Base-by-base conservation (phyloP, 2,888 invertebrate genomes). In the Troides helena region DNA sequence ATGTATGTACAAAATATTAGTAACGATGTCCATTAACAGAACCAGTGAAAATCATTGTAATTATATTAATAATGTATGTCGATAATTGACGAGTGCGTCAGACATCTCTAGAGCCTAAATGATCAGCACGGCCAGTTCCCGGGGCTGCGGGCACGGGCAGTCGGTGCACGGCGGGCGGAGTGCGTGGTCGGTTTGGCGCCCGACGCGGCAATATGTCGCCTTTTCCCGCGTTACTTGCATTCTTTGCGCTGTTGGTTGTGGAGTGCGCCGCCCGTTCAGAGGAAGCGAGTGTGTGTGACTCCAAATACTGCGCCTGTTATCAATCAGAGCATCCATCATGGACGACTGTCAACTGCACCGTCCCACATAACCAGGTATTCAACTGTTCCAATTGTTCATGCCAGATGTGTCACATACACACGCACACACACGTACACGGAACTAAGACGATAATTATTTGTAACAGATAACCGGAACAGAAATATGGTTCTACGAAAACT, bases 271-370 rank as follows among this genome's bases (percentile, higher is more conserved):
- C 78, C 62, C 71, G 76, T 65, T 72, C 75, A 65, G 67, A 74
- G 69, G 91, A 92, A 69, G n/a, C 21, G 30, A 61, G 53, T 46
- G 87, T 95, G 74, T 95, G 95, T 83, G 73, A 77, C 23, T 67
- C 80, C 56, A 87, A 86, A 70, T 94, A 92, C 77, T 95, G 95
- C 87, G 90, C 89, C 76, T 95, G 95, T 83, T 87, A 89, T 58
- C 87, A 93, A 65, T 93, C 90, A 66, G 90, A 91, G 43, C 94
- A 93, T 75, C 93, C 94, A 62, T 85, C 83, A 63, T 95, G 95
- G 95, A 93, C 93, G 78, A 92, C 88, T 76, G 92, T 95, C 80
- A 95, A 95, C 87, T 96, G 95, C 85, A 93, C 94, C 76, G 93
- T 95, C 78, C 88, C 90, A 72, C 84, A 85, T 70, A 87, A 93